Base-by-base conservation (phyloP, 2,113 vertebrate species). In the Setophaga petechia region DNA sequence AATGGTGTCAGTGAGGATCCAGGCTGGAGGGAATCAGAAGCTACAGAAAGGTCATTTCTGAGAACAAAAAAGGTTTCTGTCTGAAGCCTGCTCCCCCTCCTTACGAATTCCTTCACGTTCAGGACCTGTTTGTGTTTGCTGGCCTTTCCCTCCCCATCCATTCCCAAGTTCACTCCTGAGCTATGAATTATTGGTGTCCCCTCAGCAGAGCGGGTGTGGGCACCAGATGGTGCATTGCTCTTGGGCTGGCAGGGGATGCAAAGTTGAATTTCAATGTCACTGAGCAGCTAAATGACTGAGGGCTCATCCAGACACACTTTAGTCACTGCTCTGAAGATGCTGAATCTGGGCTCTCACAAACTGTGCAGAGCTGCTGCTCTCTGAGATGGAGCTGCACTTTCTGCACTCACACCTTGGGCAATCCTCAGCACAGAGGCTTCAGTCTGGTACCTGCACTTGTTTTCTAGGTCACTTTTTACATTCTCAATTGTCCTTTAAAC, bases 201-300 rank as follows among this genome's bases (percentile, higher is more conserved):
- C 77, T 84, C 51, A 28, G 52, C 75, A 41, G 78, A 71, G 88
- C 0, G 51, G 81, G 12, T 15, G 49, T 52, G 78, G 82, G 82
- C 90, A 90, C 33, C 94, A 95, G 90, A 91, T 93, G 95, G 94
- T 59, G 46, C 87, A 12, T 59, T 35, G 90, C 96, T 91, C 87
- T 49, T 52, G 95, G 94, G 94, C 92, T 94, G 95, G 85, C 94
- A 90, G 71, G 65, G 87, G 15, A 37, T 10, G 35, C 79, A 83
- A 67, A 69, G 82, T 17, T 94, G 82, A 83, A 93, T 90, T 96
- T 92, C 94, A 96, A 94, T 97, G 96, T 95, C 95, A 96, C 3
- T 92, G 95, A 97, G 89, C 95, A 96, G 95, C 89, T 67, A 63
- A 94, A 90, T 37, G 91, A 23, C 89, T 75, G 89, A 95, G 65